These are phyloP conservation scores for Eulimnadia texana DNA, from an alignment of 1,140 invertebrate species.

Conservation along the genomic window DNA sequence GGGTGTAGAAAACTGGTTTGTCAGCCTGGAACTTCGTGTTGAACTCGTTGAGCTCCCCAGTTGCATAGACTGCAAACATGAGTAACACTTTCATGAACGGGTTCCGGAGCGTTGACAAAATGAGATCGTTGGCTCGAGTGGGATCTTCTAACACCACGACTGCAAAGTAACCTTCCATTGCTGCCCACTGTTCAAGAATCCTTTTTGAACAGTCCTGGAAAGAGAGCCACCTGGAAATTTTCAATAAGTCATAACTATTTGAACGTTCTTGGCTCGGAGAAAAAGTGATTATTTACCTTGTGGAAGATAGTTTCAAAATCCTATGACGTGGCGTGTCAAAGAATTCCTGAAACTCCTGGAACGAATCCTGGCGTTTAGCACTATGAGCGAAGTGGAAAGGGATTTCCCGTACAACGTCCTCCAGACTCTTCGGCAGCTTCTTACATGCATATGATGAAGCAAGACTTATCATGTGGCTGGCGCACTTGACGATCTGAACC, in stretches of 20 bases:
- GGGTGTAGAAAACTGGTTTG: constrained; percentile 21
- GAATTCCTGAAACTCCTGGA: constrained; percentile 27
- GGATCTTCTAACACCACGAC: constrained; percentile 25
- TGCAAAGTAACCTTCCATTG: constrained; percentile 25
- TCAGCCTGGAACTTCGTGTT: constrained; percentile 27
- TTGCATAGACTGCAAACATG: constrained; percentile 25
- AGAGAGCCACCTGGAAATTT: constrained; percentile 26
- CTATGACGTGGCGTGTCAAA: constrained; percentile 26
- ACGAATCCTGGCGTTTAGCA: constrained; percentile 21
- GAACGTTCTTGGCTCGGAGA: too few species aligned
- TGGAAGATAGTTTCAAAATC: constrained; percentile 23
- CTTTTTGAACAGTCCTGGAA: constrained; percentile 26
- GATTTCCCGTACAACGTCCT: constrained; percentile 23
- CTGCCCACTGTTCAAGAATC: constrained; percentile 25
- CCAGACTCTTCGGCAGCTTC: constrained; percentile 23
- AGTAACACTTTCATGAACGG: constrained; percentile 23
- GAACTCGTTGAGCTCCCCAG: constrained; percentile 24
- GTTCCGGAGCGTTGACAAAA: constrained; percentile 25
- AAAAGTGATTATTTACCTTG: constrained; percentile 21
- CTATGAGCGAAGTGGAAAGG: constrained; percentile 27
- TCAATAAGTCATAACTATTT: too few species aligned
- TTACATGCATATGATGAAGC: constrained; percentile 24
- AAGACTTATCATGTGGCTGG: constrained; percentile 26
- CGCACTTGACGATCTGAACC: constrained; percentile 26
- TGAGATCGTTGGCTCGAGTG: constrained; percentile 26